Base-by-base conservation (phyloP, 1,140 invertebrate species). In the Sarcophaga bullata region DNA sequence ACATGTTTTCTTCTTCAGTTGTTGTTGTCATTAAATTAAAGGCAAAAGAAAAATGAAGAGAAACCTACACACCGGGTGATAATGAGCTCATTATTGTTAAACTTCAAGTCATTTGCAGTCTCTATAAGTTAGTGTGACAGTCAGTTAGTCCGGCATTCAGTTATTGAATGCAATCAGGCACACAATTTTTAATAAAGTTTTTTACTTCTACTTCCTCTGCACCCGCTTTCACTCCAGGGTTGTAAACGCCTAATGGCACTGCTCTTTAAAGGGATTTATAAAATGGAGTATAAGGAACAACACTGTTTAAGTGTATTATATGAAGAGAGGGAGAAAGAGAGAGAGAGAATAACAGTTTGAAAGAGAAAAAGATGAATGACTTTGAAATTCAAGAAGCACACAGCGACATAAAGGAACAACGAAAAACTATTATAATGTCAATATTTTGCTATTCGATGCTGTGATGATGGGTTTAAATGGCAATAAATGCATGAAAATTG, bases 31-130 rank as follows among this genome's bases (percentile, higher is more conserved):
- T 37, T 37, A 10, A 52, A 13, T 2, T 46, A 46, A 73, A 25
- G 3, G 6, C 9, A 7, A 73, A 73, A 73, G 9, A 25, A 46
- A 73, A 73, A 73, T n/a, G 9, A 46, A 6, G 3, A 73, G n/a
- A 52, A 19, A 37, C 1, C 25, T 37, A 37, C 25, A 37, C 25
- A 37, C 25, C 25, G 25, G 25, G 73, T 76, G 73, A 48, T 48
- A 76, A 48, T 48, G n/a, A 76, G 73, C 46, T 76, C 73, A 76
- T 76, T 50, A 76, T 76, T 50, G 73, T 9, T 47, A 76, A 48
- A 76, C 73, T 76, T 47, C 10, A 76, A 76, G 73, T 50, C 73
- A 76, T 48, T 76, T 76, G 15, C 73, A 76, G 73, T 76, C 73
- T 37, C 25, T 37, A 37, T 37, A 37, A 37, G 25, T 37, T 37